phyloP scores from a whole-genome alignment of 2,797 vertebrate genomes.

The Oryzias dopingdopingensis region DNA sequence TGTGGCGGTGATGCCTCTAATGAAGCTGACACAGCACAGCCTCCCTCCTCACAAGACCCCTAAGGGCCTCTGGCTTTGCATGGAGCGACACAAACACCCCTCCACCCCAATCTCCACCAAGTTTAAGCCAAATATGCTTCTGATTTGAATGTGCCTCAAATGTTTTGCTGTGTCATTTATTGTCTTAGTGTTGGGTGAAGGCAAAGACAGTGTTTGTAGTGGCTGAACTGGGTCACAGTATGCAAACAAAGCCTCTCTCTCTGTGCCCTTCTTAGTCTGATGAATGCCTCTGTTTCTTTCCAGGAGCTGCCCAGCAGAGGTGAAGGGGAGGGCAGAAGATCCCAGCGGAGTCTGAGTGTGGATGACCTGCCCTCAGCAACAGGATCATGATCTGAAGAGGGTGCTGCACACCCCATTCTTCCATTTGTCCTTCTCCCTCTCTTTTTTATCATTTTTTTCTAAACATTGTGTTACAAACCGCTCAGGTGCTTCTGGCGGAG shows the following conservation, averaged over 20 bases:
- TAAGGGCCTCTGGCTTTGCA: slow-evolving; percentile 53
- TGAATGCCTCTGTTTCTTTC: slow-evolving; percentile 50
- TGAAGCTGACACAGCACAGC: slow-evolving; percentile 80
- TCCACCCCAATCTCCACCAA: slow-evolving; percentile 16
- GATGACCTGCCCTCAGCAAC: slow-evolving; percentile 58
- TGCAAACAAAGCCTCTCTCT: slow-evolving; percentile 24
- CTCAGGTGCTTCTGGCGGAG: slow-evolving; percentile 51
- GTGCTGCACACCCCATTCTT: slow-evolving; percentile 50
- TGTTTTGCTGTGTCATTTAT: slow-evolving; percentile 54
- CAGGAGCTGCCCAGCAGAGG: slow-evolving; percentile 69
- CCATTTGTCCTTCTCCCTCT: slow-evolving; percentile 58
- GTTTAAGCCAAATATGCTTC: slow-evolving; percentile 48
- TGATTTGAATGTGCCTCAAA: slow-evolving; percentile 43
- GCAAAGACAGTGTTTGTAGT: slow-evolving; percentile 41
- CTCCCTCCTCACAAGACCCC: slow-evolving; percentile 61
- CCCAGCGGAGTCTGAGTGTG: slow-evolving; percentile 51
- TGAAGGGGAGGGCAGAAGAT: slow-evolving; percentile 69
- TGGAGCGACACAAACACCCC: slow-evolving; percentile 32
- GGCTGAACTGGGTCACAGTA: slow-evolving; percentile 55
- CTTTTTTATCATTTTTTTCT: slow-evolving; percentile 16
- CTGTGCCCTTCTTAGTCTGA: slow-evolving; percentile 25
- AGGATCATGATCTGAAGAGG: slow-evolving; percentile 78
- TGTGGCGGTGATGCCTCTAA: slow-evolving; percentile 80
- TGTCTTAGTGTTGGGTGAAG: slow-evolving; percentile 28
- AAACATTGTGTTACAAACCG: slow-evolving; percentile 31